phyloP scores from a whole-genome alignment of 2,888 invertebrate genomes.

The Teleiodes luculella region DNA sequence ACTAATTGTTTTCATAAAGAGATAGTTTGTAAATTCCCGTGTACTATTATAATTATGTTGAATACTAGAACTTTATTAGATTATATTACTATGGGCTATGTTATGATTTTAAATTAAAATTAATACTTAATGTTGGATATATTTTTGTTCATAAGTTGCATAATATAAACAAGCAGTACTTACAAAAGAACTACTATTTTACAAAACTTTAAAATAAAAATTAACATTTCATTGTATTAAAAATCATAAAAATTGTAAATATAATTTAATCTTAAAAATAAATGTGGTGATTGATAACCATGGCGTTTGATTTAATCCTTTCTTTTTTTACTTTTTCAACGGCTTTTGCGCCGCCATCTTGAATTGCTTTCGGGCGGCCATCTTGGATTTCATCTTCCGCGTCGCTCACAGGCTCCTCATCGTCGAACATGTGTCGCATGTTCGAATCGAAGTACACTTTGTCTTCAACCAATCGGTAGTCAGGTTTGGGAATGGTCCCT shows the following conservation, averaged over 20 bases:
- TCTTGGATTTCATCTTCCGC: constrained; percentile 21
- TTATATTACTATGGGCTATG: too few species aligned
- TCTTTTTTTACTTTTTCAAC: constrained; percentile 30
- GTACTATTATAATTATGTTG: too few species aligned
- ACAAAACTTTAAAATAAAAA: constrained; percentile 13
- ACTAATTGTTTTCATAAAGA: too few species aligned
- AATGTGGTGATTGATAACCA: constrained; percentile 72
- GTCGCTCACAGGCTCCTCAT: constrained; percentile 28
- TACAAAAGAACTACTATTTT: too few species aligned
- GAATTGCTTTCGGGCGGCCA: constrained; percentile 24
- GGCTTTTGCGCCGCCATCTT: constrained; percentile 24
- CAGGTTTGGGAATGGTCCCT: constrained; percentile 60
- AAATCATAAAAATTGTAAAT: constrained; percentile 9
- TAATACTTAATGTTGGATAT: too few species aligned
- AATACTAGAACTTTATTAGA: too few species aligned
- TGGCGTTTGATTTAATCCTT: constrained; percentile 56
- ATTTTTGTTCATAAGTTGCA: too few species aligned
- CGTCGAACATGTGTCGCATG: constrained; percentile 56
- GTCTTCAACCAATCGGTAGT: constrained; percentile 66
- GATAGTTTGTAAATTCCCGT: too few species aligned
- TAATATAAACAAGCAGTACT: too few species aligned
- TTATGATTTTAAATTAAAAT: too few species aligned
- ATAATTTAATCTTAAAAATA: constrained; percentile 51
- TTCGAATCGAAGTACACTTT: constrained; percentile 64
- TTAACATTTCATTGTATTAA: neutral